Evolutionary conservation across 2,113 vertebrate species (phyloP), one percentile per base, ranked within the genome.

Genomic region (Oriolus oriolus): DNA sequence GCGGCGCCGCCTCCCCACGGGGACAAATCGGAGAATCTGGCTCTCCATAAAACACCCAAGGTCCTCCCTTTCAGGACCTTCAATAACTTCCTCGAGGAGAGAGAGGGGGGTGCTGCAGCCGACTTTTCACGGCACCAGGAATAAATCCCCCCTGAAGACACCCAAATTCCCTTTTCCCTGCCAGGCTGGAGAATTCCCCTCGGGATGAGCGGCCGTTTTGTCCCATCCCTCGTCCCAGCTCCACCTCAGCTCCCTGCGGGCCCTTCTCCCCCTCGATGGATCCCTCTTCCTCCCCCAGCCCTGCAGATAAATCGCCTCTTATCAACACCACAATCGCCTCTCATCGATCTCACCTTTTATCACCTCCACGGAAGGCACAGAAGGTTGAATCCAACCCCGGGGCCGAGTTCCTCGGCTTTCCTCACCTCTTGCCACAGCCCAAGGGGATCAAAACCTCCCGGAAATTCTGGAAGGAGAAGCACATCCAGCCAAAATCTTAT

Each of bases 391-490:
- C 42, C 31, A 42, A 21, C 28, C 61, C 61, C 39, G 9, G 39
- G 27, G 18, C 39, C 20, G 26, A 30, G 13, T 15, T 41, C 15
- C 9, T 16, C 1, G 9, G 7, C 31, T 7, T 20, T 10, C 37
- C 21, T 14, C 39, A 6, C 63, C 41, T 45, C 63, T 45, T 9
- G 39, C 61, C 18, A 10, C 13, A 15, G n/a, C 23, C 23, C 24
- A 18, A 60, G 11, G 30, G 9, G 7, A 15, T 8, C 30, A 8
- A 16, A 65, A 24, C 21, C 0, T 24, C 42, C 42, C 2, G 21
- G 41, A 33, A 23, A 3, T 23, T 45, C 41, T 8, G 10, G 63
- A 27, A 27, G 11, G 11, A 33, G 17, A 16, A 11, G 6, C 41
- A 33, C 41, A 33, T 12, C 41, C 30, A 9, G 41, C 10, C 41